Evolutionary conservation across 1,140 invertebrate species (phyloP).

Genomic region (Penaeus japonicus): DNA sequence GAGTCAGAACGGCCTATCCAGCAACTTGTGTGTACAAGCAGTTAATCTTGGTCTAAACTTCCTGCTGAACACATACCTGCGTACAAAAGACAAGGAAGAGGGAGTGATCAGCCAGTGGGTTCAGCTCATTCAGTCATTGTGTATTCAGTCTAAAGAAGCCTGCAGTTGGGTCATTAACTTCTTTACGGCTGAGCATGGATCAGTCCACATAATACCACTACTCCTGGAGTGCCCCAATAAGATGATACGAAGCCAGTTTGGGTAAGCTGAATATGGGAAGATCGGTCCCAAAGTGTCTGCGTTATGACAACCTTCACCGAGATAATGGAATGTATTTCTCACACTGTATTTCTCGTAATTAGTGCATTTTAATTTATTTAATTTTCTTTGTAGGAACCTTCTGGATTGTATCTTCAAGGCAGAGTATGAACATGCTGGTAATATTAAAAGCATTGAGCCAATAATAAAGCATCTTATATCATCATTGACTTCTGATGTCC

Average conservation of each 20-base stretch:
- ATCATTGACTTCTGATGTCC: slow-evolving; percentile 66
- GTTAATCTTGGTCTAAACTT: slow-evolving; percentile 65
- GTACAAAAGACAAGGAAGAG: slow-evolving; percentile 65
- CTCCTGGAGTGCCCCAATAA: slow-evolving; percentile 66
- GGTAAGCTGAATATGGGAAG: not conserved
- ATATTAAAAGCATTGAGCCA: slow-evolving; percentile 51
- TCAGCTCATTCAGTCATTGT: slow-evolving; percentile 62
- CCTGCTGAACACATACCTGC: slow-evolving; percentile 68
- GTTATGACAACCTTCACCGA: not conserved
- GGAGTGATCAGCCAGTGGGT: slow-evolving; percentile 65
- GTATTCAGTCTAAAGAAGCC: slow-evolving; percentile 62
- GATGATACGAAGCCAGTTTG: slow-evolving; percentile 64
- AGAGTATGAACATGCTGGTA: slow-evolving; percentile 62
- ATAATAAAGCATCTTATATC: slow-evolving; percentile 63
- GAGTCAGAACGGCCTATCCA: slow-evolving; percentile 10
- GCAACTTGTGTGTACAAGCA: slow-evolving; percentile 39
- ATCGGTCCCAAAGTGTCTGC: not conserved
- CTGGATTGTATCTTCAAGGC: slow-evolving; percentile 47
- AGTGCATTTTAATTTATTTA: not conserved
- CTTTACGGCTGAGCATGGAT: slow-evolving; percentile 63
- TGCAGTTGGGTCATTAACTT: slow-evolving; percentile 65
- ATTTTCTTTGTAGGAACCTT: slow-evolving; percentile 40
- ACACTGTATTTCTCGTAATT: not conserved
- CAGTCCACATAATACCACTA: slow-evolving; percentile 65
- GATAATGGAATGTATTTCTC: not conserved